phyloP scores from a whole-genome alignment of 2,113 vertebrate species.

The Bubalus kerabau region DNA sequence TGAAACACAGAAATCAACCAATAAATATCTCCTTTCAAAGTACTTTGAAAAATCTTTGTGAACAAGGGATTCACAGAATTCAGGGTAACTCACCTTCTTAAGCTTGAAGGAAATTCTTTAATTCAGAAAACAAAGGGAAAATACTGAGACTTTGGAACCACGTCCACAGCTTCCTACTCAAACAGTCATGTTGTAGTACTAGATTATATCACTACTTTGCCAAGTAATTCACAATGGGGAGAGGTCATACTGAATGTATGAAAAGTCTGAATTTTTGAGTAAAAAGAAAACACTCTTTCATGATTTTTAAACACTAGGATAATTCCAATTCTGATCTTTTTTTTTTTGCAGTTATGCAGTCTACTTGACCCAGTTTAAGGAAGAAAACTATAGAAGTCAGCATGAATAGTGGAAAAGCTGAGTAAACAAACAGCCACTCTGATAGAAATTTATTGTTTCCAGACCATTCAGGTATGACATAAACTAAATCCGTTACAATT shows the following conservation, averaged over 20 bases:
- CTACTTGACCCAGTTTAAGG: not conserved
- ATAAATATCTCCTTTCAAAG: not conserved
- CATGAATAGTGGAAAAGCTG: not conserved
- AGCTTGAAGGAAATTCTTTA: not conserved
- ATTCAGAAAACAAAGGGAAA: not conserved
- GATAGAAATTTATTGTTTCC: not conserved
- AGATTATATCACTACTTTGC: not conserved
- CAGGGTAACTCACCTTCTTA: not conserved
- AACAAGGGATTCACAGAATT: not conserved
- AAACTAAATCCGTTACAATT: not conserved
- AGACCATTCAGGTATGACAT: not conserved
- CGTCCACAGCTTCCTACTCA: rapidly evolving
- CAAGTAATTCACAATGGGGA: no score
- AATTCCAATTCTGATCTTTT: not conserved
- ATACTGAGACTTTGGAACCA: not conserved
- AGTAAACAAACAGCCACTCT: not conserved
- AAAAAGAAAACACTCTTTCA: not conserved
- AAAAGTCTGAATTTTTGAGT: not conserved
- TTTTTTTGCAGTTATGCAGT: not conserved
- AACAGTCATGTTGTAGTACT: rapidly evolving
- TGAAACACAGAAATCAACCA: not conserved
- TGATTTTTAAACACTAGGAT: not conserved
- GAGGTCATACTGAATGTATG: not conserved
- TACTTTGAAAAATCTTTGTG: not conserved
- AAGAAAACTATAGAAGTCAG: not conserved